Percentiles rank a stretch among this genome's conserved stretches.
These are phyloP conservation scores for Chloroceryle aenea DNA, from an alignment of 2,113 vertebrate species.

Conservation along the genomic window DNA sequence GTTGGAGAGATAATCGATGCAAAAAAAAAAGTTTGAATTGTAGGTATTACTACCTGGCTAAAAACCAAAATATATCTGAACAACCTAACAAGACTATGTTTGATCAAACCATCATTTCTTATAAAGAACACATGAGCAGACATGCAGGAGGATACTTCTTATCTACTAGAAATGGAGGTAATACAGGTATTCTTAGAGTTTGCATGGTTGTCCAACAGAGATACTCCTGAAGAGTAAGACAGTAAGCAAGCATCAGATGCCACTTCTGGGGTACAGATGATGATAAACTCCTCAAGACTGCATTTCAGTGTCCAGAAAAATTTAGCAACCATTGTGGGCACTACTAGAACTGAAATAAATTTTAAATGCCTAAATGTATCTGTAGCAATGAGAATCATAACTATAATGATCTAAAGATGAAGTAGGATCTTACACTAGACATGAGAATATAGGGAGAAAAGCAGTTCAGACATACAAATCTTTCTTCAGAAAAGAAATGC, in stretches of 20 bases:
- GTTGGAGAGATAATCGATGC: not conserved
- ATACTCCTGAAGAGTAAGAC: not conserved
- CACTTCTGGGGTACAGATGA: not conserved
- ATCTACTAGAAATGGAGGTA: not conserved
- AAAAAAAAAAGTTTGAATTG: not conserved
- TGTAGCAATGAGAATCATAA: not conserved
- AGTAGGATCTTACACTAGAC: not conserved
- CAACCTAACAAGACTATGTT: not conserved
- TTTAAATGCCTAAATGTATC: not conserved
- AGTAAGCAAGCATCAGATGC: not conserved
- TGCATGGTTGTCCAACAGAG: not conserved
- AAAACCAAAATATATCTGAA: no score
- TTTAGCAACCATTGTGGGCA: not conserved
- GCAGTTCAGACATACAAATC: not conserved
- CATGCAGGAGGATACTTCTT: not conserved
- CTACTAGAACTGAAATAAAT: not conserved
- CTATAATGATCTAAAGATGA: not conserved
- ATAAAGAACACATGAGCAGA: not conserved
- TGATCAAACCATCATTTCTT: not conserved
- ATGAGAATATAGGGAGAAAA: not conserved
- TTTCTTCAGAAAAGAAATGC: not conserved
- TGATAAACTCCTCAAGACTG: not conserved
- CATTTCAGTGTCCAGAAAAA: not conserved
- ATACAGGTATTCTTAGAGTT: not conserved
- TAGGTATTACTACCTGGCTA: no score